phyloP scores from a whole-genome alignment of 2,888 invertebrate species.

The Coecobrya sp. region DNA sequence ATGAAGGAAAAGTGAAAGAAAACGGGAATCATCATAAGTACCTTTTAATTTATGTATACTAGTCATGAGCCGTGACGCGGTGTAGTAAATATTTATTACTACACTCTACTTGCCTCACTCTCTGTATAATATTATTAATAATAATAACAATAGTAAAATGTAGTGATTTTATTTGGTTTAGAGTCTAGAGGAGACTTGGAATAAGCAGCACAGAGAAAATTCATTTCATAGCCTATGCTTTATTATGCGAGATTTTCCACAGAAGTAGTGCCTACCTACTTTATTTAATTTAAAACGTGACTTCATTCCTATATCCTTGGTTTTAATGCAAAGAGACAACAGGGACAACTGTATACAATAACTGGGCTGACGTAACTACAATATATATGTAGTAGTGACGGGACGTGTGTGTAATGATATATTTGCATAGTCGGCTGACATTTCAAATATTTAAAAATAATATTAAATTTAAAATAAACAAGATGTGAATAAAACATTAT shows the following conservation, averaged over 20 bases:
- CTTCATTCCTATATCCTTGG: conserved; percentile 35
- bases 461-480: too few species aligned
- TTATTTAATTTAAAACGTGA: conserved; percentile 47
- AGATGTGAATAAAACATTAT: not conserved
- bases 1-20: not conserved
- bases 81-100: conserved; percentile 34
- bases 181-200: not conserved
- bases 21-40: conserved; percentile 33
- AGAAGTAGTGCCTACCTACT: not conserved
- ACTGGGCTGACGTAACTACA: too few species aligned
- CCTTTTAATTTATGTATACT: conserved; percentile 49
- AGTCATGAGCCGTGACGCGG: conserved; percentile 42
- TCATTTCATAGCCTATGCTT: not conserved
- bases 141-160: too few species aligned
- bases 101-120: not conserved
- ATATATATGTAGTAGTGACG: not conserved
- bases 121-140: too few species aligned
- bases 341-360: not conserved
- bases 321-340: conserved; percentile 18
- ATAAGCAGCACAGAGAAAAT: not conserved
- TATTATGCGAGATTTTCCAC: not conserved
- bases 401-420: too few species aligned
- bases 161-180: too few species aligned
- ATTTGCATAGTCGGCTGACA: too few species aligned
- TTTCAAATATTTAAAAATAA: too few species aligned